Base-by-base conservation (phyloP, 2,113 vertebrate genomes). In the Zosterops pallidus region DNA sequence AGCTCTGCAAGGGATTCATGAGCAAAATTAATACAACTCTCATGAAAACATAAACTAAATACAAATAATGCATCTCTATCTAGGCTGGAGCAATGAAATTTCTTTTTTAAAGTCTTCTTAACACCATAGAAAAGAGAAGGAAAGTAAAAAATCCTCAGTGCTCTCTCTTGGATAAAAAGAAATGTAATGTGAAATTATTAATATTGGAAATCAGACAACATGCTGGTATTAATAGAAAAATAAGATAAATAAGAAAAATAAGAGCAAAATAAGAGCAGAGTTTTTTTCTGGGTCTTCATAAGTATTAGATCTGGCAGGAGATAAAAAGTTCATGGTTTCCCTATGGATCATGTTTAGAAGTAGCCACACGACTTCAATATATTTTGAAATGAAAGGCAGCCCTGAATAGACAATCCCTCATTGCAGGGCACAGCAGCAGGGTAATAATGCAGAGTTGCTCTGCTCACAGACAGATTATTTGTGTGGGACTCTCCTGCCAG, bases 331-430 rank as follows among this genome's bases (percentile, higher is more conserved):
- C 20, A 4, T 53, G 68, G 20, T 22, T 64, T 53, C 10, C 28
- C 9, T 12, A 8, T 31, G n/a, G 42, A 12, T 68, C 33, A 0
- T 12, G 35, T 49, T 63, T 33, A 65, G 67, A 89, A 69, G n/a
- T 9, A 44, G 31, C 53, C 31, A 20, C 26, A 4, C 0, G 0
- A 26, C 53, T 64, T 72, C 2, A 77, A 41, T 64, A 35, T 35
- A 41, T 21, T 20, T 31, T 65, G 65, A 53, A 70, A 68, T 29
- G 29, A 56, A 76, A 72, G 59, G 68, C 35, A 86, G 18, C 29
- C 26, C 63, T 83, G 67, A 26, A 6, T 29, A 55, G 39, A 25
- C 26, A 19, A 15, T 56, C 47, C 72, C 19, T 52, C 18, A 3
- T 21, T 47, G 52, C 52, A 67, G 56, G 4, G 18, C 31, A 31